These are phyloP conservation scores for Enteromius mattozi DNA, from an alignment of 2,797 vertebrate genomes.

Conservation along the genomic window DNA sequence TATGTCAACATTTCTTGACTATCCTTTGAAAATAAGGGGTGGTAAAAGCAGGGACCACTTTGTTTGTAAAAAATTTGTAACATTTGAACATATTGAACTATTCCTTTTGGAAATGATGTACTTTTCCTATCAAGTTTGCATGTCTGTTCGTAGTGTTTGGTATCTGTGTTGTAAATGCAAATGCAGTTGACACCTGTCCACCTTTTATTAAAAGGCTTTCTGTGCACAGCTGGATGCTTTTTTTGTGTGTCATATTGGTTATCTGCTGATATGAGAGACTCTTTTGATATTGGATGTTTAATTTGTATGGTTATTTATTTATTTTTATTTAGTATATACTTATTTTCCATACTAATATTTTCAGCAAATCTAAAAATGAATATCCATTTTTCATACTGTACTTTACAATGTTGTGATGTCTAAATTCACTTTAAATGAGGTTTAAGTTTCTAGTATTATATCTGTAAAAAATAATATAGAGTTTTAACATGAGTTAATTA, in stretches of 20 bases:
- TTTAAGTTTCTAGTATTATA: neutral
- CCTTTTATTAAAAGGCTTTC: slow-evolving; percentile 49
- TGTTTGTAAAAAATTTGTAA: slow-evolving; percentile 49
- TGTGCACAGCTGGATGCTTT: slow-evolving; percentile 16
- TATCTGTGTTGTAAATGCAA: slow-evolving; percentile 42
- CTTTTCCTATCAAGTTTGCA: slow-evolving; percentile 43
- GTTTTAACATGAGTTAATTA: neutral
- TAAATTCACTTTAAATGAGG: neutral
- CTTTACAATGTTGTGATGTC: neutral
- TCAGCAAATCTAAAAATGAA: neutral
- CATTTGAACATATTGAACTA: slow-evolving; percentile 38
- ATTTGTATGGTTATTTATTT: neutral
- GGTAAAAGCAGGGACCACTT: slow-evolving; percentile 48
- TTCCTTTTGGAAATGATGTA: slow-evolving; percentile 36
- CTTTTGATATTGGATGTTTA: neutral
- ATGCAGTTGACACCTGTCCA: slow-evolving; percentile 48
- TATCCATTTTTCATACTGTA: neutral
- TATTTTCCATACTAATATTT: neutral
- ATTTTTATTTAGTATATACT: neutral
- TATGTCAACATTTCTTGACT: slow-evolving; percentile 19
- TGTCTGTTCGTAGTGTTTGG: slow-evolving; percentile 46
- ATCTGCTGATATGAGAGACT: neutral
- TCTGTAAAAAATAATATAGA: neutral
- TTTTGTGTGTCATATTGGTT: neutral
- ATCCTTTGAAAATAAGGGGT: slow-evolving; percentile 16